Percentiles rank a stretch among this genome's conserved stretches.
Evolutionary conservation across 1,140 invertebrate species (phyloP).

Genomic region (Neotoxoptera formosana): DNA sequence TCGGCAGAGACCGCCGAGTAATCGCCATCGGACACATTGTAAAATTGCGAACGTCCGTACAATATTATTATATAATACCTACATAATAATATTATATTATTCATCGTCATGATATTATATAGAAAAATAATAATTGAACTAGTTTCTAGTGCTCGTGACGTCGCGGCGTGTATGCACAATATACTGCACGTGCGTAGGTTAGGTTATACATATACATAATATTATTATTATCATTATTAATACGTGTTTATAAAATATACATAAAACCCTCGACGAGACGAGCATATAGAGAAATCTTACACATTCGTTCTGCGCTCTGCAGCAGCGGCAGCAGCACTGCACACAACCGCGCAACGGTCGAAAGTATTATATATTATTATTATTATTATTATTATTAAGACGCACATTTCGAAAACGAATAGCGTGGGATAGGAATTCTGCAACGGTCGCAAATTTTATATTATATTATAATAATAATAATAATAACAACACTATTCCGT

Average conservation of each 20-base stretch:
- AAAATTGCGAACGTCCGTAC: neutral
- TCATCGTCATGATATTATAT: neutral
- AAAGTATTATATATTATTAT: neutral
- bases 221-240: constrained; percentile 11
- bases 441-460: neutral
- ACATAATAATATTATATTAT: neutral
- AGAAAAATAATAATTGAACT: neutral
- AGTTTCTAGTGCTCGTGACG: neutral
- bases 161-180: neutral
- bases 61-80: no score
- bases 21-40: neutral
- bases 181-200: neutral
- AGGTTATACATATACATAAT: neutral
- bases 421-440: constrained; percentile 52
- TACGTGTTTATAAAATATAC: neutral
- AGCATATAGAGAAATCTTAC: neutral
- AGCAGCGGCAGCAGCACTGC: neutral
- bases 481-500: neutral
- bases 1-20: neutral
- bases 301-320: neutral
- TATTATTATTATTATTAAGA: constrained; percentile 27
- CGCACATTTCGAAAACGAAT: neutral
- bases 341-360: neutral
- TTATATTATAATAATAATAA: neutral
- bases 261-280: neutral